A percentile compares a stretch with the other conserved stretches of the same genome.
Conservation (phyloP, 2,888 invertebrate genomes). For the Athalia circularis region DNA sequence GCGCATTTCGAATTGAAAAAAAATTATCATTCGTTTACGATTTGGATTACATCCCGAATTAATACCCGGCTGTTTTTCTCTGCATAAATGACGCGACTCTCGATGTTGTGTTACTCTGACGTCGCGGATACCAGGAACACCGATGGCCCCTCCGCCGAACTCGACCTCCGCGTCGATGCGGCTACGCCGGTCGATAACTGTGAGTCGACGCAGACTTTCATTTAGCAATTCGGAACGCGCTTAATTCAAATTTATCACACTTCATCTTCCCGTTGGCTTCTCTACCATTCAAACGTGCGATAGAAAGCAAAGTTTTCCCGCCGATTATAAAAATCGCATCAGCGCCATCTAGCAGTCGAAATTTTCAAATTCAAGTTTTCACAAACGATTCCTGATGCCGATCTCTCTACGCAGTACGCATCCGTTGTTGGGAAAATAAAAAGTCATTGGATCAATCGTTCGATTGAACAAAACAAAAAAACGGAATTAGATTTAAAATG, state of each 20-base stretch:
- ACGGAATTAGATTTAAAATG: too few relatives aligned
- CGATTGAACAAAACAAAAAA: too few relatives aligned
- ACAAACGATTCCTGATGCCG: too few relatives aligned
- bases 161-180: slow-evolving; percentile 11
- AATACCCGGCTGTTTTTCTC: neutral
- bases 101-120: slow-evolving; percentile 20
- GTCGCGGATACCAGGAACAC: neutral
- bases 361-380: too few relatives aligned
- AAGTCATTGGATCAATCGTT: too few relatives aligned
- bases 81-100: slow-evolving; percentile 2
- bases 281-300: neutral
- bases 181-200: slow-evolving; percentile 35
- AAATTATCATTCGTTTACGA: neutral
- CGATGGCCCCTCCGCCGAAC: slow-evolving; percentile 19
- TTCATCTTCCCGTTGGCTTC: too few relatives aligned
- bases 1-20: neutral
- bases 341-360: too few relatives aligned
- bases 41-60: neutral
- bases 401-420: too few relatives aligned
- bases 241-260: neutral
- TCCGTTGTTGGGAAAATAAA: too few relatives aligned
- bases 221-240: neutral
- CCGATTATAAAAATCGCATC: neutral
- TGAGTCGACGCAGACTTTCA: slow-evolving; percentile 17
- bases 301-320: neutral